phyloP scores from a whole-genome alignment of 1,140 invertebrate genomes.

The Dinothrombium tinctorium region DNA sequence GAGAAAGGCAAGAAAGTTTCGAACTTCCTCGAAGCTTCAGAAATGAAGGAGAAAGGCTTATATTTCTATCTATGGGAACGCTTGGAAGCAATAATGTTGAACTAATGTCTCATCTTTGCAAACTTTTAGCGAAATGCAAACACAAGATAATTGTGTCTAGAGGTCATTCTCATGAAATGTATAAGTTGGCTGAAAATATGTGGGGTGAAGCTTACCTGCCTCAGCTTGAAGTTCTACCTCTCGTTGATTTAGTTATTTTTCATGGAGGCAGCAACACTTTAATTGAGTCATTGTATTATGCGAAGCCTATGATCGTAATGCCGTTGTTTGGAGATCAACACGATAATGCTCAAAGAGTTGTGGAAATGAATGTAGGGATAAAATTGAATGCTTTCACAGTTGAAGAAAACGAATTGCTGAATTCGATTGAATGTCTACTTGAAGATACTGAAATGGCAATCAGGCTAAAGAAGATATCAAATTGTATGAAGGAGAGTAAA shows the following conservation, averaged over 20 bases:
- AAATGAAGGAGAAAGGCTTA: too few relatives aligned
- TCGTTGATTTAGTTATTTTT: conserved; percentile 16
- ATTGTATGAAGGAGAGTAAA: neutral
- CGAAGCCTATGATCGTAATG: conserved; percentile 4
- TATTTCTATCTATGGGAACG: too few relatives aligned
- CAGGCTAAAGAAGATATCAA: conserved; percentile 2
- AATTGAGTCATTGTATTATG: conserved; percentile 2
- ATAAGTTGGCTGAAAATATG: conserved; percentile 11
- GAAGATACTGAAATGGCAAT: neutral
- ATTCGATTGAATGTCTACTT: conserved; percentile 5
- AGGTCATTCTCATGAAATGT: too few relatives aligned
- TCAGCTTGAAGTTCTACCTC: conserved; percentile 5
- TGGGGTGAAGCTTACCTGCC: conserved; percentile 7
- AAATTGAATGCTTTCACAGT: conserved; percentile 7
- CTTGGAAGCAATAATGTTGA: too few relatives aligned
- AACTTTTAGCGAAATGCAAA: too few relatives aligned
- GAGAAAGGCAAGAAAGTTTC: too few relatives aligned
- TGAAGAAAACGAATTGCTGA: conserved; percentile 1
- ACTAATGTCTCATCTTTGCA: too few relatives aligned
- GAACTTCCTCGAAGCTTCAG: too few relatives aligned
- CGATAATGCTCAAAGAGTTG: conserved; percentile 12
- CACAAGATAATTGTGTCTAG: too few relatives aligned
- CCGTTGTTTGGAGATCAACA: conserved; percentile 10
- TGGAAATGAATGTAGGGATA: conserved; percentile 3
- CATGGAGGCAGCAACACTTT: conserved; percentile 19